These are phyloP conservation scores for Drosophila ercepeae DNA, from an alignment of 1,140 invertebrate genomes.

Conservation along the genomic window DNA sequence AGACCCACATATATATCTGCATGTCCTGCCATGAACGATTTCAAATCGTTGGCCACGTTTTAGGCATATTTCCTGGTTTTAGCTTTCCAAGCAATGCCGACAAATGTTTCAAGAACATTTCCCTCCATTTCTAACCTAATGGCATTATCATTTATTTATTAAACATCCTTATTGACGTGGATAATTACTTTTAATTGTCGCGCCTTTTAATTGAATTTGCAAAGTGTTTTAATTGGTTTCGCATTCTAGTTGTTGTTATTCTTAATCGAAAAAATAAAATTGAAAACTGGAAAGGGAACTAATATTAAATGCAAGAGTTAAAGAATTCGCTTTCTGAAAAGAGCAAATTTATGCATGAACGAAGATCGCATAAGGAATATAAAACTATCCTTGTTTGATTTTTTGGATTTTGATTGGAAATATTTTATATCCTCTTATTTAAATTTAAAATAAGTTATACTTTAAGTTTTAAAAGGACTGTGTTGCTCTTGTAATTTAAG, in stretches of 20 bases:
- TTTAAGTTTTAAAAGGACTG: neutral
- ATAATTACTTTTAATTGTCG: constrained; percentile 66
- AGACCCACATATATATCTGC: neutral
- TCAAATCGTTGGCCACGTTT: constrained; percentile 62
- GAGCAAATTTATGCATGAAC: no score
- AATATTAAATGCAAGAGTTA: constrained; percentile 34
- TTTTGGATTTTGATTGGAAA: no score
- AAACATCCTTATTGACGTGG: constrained; percentile 29
- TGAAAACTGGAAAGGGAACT: neutral
- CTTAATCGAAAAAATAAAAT: constrained; percentile 15
- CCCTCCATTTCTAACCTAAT: neutral
- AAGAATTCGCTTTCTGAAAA: neutral
- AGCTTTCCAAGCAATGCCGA: constrained; percentile 25
- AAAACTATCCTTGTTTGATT: no score
- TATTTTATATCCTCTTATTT: no score
- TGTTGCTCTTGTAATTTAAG: neutral
- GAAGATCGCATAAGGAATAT: no score
- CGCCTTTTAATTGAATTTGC: constrained; percentile 70
- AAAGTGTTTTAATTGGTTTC: constrained; percentile 71
- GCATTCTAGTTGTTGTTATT: constrained; percentile 45
- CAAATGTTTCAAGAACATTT: constrained; percentile 36
- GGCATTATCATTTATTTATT: constrained; percentile 15
- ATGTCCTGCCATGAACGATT: constrained; percentile 51
- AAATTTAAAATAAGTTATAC: no score
- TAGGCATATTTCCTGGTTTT: constrained; percentile 74